phyloP scores from a whole-genome alignment of 2,888 invertebrate species.

The Microplitis manilae region DNA sequence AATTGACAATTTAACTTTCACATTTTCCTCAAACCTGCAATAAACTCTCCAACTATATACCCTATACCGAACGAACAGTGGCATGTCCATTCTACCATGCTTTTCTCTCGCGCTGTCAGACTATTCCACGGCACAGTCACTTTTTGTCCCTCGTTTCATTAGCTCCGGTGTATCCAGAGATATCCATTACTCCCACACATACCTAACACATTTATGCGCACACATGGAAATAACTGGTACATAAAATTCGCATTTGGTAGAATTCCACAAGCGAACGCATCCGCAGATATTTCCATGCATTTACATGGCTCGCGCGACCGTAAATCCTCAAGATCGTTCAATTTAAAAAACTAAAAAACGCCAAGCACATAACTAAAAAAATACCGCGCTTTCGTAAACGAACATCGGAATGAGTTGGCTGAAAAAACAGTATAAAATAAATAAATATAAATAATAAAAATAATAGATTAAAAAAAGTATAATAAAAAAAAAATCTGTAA shows the following conservation, averaged over 20 bases:
- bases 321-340: conserved; percentile 47
- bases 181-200: neutral
- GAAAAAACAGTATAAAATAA: neutral
- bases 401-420: conserved; percentile 14
- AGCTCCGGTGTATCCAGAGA: neutral
- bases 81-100: neutral
- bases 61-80: neutral
- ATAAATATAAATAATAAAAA: conserved; percentile 21
- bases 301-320: conserved; percentile 43
- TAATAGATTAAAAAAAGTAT: conserved; percentile 18
- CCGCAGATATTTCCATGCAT: conserved; percentile 44
- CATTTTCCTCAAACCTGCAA: conserved; percentile 21
- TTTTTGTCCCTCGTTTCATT: conserved; percentile 13
- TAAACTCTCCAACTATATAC: neutral
- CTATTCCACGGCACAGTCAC: neutral
- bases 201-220: conserved; percentile 3
- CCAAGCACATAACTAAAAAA: conserved; percentile 17
- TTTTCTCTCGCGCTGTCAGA: conserved; percentile 1
- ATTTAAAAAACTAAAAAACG: conserved; percentile 33
- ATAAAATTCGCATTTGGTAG: conserved; percentile 32
- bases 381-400: conserved; percentile 17
- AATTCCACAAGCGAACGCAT: conserved; percentile 33
- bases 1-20: conserved; percentile 43
- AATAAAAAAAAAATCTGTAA: conserved; percentile 42
- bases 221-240: conserved; percentile 16